phyloP scores from a whole-genome alignment of 2,113 vertebrate species.

The Polypterus senegalus region DNA sequence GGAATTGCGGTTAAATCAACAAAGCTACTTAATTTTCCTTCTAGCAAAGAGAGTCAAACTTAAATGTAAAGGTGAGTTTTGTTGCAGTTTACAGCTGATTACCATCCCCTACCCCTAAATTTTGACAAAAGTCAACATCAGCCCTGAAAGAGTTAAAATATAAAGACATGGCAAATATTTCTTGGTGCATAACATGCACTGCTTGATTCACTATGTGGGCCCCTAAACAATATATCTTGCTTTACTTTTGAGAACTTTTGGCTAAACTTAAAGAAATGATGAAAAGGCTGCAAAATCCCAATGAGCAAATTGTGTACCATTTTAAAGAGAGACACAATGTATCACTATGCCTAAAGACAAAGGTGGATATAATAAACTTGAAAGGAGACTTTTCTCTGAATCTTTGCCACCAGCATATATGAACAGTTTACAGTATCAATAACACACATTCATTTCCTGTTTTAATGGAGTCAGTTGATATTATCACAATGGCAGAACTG shows the following conservation, averaged over 20 bases:
- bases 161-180: constrained; percentile 13
- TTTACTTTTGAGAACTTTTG: constrained; percentile 15
- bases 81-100: no score
- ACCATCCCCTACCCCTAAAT: no score
- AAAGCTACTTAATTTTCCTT: no score
- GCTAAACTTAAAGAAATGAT: constrained; percentile 10
- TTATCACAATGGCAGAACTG: background rate
- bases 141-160: no score
- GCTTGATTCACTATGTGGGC: constrained; percentile 9
- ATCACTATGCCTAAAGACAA: background rate
- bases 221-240: constrained; percentile 11
- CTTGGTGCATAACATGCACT: constrained; percentile 14
- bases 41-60: no score
- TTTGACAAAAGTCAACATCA: no score
- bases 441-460: background rate
- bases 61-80: no score
- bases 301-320: background rate
- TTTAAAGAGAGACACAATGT: background rate
- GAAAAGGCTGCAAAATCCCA: background rate
- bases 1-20: no score
- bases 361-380: background rate
- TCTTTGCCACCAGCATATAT: background rate
- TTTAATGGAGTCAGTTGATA: background rate
- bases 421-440: background rate
- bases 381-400: background rate